Evolutionary conservation across 92 coral and sea anemone species (phyloP).

Genomic region (Palythoa heliodiscus): DNA sequence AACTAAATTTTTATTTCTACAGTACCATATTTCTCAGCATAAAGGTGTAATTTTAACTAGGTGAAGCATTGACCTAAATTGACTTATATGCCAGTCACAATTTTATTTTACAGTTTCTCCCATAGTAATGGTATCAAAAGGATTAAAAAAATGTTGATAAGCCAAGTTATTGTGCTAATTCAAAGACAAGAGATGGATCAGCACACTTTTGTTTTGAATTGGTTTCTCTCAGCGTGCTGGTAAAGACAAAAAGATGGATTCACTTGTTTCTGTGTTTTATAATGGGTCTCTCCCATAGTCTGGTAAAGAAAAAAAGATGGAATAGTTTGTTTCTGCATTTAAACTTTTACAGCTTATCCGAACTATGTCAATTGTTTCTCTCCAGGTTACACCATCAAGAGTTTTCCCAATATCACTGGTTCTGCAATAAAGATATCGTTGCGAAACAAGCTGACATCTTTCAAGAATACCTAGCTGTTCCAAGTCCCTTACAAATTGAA

Average conservation of each 20-base stretch:
- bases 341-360: neutral
- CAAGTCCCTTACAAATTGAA: neutral
- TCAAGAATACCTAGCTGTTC: neutral
- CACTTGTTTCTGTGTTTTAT: neutral
- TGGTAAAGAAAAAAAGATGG: neutral
- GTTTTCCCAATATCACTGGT: neutral
- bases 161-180: too few species aligned
- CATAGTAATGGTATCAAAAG: too few species aligned
- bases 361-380: slow-evolving; percentile 8
- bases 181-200: too few species aligned
- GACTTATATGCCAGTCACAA: too few species aligned
- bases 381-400: slow-evolving; percentile 1
- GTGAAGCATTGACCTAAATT: too few species aligned
- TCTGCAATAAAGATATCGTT: neutral
- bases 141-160: too few species aligned
- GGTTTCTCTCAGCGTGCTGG: too few species aligned
- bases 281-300: neutral
- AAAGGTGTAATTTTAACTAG: too few species aligned
- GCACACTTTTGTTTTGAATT: too few species aligned
- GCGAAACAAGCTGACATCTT: neutral
- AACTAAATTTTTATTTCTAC: too few species aligned
- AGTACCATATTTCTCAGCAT: too few species aligned
- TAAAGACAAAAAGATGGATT: neutral
- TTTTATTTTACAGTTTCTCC: too few species aligned
- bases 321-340: neutral